Percentiles rank a stretch among this genome's conserved stretches.
These are phyloP conservation scores for Anarsia innoxiella DNA, from an alignment of 2,888 invertebrate genomes.

Conservation along the genomic window DNA sequence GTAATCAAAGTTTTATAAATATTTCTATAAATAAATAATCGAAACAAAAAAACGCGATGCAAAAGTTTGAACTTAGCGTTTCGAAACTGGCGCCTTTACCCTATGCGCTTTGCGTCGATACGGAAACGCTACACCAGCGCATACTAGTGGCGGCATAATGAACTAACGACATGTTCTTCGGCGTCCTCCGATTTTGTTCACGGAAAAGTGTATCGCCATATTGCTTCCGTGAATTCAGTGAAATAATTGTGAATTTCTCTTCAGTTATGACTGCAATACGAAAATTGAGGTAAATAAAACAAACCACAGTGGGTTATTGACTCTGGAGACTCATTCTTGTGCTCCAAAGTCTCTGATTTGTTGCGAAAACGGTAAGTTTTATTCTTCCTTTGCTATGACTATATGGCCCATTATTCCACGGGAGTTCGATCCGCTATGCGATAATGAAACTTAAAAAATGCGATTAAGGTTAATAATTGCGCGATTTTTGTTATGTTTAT, in stretches of 20 bases:
- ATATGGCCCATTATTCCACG: constrained; percentile 77
- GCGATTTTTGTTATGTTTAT: constrained; percentile 76
- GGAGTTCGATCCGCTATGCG: constrained; percentile 77
- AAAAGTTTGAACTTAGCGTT: too few relatives aligned
- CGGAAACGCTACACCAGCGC: constrained; percentile 55
- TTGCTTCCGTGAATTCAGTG: constrained; percentile 72
- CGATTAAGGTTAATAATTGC: constrained; percentile 77
- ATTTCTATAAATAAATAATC: too few relatives aligned
- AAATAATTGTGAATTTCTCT: constrained; percentile 70
- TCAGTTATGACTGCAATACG: constrained; percentile 68
- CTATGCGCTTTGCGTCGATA: constrained; percentile 47
- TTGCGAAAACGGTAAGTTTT: constrained; percentile 69
- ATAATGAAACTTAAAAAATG: constrained; percentile 77
- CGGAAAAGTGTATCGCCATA: constrained; percentile 73
- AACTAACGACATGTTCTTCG: constrained; percentile 71
- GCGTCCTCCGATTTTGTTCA: constrained; percentile 75
- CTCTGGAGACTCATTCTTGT: constrained; percentile 44
- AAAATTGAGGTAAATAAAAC: constrained; percentile 64
- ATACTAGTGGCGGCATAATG: constrained; percentile 65
- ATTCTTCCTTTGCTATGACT: constrained; percentile 71
- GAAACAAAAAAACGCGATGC: too few relatives aligned
- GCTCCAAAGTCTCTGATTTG: constrained; percentile 40
- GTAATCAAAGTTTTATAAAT: too few relatives aligned
- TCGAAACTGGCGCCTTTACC: constrained; percentile 31
- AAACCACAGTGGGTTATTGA: constrained; percentile 44